Conservation (phyloP, 2,797 vertebrate species). For the Halcyon leucocephala region DNA sequence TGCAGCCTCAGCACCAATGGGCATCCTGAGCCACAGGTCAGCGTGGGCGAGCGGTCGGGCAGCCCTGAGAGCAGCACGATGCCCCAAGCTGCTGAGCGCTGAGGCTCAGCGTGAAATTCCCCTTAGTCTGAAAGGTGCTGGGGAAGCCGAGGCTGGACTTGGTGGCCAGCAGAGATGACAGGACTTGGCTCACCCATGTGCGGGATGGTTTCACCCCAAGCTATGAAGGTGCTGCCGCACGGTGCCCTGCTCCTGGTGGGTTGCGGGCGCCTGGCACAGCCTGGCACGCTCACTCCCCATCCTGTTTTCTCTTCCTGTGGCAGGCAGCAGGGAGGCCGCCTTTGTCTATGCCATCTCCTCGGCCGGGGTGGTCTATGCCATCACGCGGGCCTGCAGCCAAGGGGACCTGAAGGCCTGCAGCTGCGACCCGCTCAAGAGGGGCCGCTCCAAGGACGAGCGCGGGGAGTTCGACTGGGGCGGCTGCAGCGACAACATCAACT, state of each 20-base stretch:
- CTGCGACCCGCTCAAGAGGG: conserved; percentile 90
- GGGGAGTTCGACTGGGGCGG: conserved; percentile 97
- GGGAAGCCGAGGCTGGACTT: fast-evolving
- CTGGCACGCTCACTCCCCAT: neutral
- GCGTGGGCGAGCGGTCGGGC: fast-evolving
- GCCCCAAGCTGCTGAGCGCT: neutral
- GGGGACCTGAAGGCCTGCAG: conserved; percentile 93
- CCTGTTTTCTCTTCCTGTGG: neutral
- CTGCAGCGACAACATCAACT: conserved; percentile 97
- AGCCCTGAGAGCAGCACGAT: neutral
- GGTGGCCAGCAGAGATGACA: neutral
- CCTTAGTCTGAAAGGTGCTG: neutral
- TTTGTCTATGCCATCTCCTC: conserved; percentile 98
- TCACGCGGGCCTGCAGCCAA: conserved; percentile 94
- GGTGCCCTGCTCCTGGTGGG: fast-evolving
- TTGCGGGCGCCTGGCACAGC: fast-evolving
- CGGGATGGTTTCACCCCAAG: fast-evolving
- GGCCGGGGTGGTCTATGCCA: conserved; percentile 94
- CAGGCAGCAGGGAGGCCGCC: conserved; percentile 97
- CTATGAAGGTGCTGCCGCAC: fast-evolving
- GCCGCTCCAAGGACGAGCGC: conserved; percentile 85
- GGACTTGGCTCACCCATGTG: fast-evolving
- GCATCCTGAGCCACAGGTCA: fast-evolving
- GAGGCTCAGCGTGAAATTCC: fast-evolving
- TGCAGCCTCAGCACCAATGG: fast-evolving